Base-by-base conservation (phyloP, 2,888 invertebrate genomes). In the Mellilla xanthometata region DNA sequence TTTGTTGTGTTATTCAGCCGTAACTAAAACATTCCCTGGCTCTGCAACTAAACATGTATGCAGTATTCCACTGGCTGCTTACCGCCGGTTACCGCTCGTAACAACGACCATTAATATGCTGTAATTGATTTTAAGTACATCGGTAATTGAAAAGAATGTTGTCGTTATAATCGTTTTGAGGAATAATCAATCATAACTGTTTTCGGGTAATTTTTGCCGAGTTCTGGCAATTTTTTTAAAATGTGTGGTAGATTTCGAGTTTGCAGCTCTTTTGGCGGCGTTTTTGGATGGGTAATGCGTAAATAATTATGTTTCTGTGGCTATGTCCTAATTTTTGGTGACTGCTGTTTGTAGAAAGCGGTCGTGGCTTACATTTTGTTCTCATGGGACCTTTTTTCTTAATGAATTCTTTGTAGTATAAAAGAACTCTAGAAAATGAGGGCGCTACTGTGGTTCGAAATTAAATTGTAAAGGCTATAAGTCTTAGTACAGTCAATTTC, bases 61-160 rank as follows among this genome's bases (percentile, higher is more conserved):
- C 35, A 35, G 39, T 33, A 28, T 31, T 36, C 39, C 24, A 13
- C 8, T 32, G 36, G 15, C 47, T 41, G 47, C 36, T 33, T 41
- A 41, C 31, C 31, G 15, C 30, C 46, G 40, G 46, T 46, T 46
- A 40, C 23, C 39, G 30, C 36, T 32, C 22, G 22, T 48, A 41
- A 48, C 38, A 41, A 41, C 3, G 33, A 27, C 15, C 41, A 48
- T 48, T 48, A 48, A 41, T 41, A 48, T 39, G 38, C 33, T 42
- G 41, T 36, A 36, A 48, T 38, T 42, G 47, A 42, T 48, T 48
- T 33, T 32, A 42, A 42, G 13, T 29, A 32, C 41, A 22, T 38
- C 47, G 33, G 24, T 42, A 48, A 48, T 48, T 42, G 38, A 39
- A 30, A 42, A 48, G 4, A 40, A 36, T 36, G 40, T 35, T 31